A percentile compares a stretch with the other conserved stretches of the same genome.
These are phyloP conservation scores for Intellagama lesueurii DNA, from an alignment of 2,797 vertebrate species.

Conservation along the genomic window DNA sequence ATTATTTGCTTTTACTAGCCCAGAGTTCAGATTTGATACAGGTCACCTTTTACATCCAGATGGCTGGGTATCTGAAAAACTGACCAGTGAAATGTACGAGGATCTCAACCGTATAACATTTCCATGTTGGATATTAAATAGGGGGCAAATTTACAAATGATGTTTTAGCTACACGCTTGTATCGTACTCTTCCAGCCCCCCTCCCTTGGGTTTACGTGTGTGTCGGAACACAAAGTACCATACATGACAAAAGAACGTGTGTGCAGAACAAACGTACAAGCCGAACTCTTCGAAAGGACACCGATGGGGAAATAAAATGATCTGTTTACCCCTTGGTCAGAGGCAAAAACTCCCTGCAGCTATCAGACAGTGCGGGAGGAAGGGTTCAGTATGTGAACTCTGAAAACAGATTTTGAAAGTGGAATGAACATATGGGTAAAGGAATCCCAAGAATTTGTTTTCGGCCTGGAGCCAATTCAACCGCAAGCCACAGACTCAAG, in stretches of 20 bases:
- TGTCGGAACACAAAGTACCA: background rate
- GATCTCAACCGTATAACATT: no score
- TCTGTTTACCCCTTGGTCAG: background rate
- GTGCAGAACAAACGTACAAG: background rate
- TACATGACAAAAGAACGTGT: background rate
- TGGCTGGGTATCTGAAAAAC: background rate
- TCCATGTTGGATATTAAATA: background rate
- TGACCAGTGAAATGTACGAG: background rate
- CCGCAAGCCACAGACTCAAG: background rate
- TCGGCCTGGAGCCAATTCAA: background rate
- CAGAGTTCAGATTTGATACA: background rate
- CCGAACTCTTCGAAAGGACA: background rate
- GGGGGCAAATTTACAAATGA: background rate
- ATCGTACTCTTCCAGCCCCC: no score
- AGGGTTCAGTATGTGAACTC: background rate
- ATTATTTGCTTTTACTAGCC: background rate
- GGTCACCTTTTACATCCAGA: background rate
- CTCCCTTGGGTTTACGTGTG: background rate
- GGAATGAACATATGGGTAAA: background rate
- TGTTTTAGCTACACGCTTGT: background rate
- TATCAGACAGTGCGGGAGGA: background rate
- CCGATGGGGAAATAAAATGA: background rate
- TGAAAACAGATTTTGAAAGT: background rate
- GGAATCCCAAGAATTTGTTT: conserved; percentile 16
- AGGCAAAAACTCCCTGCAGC: background rate